Evolutionary conservation across 2,113 vertebrate genomes (phyloP), one percentile per base, ranked within the genome.

Genomic region (Bungarus multicinctus): DNA sequence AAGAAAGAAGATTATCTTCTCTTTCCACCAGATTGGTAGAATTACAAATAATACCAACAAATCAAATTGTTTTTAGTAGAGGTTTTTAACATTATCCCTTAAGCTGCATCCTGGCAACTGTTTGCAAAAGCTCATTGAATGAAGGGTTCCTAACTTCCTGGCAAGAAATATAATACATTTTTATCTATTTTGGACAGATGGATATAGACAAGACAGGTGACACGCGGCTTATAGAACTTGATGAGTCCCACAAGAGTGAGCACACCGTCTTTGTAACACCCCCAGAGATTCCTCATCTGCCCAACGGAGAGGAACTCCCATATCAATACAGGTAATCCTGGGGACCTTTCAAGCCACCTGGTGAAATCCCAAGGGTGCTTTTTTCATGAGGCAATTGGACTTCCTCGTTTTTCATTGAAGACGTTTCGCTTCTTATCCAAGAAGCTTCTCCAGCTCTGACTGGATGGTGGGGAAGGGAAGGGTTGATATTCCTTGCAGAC

Each of bases 181-280:
- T 89, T 8, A 91, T 88, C 34, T 23, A 3, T 43, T 52, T 0
- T 54, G 20, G 97, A 39, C 96, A 99, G 99, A 98, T 99, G 93
- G 99, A 99, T 96, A 97, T 94, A 54, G 99, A 99, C 90, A 98
- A 97, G 95, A 98, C 94, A 20, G 98, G 99, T 94, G 99, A 99
- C 92, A 97, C 97, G 7, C 97, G 98, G 74, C 98, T 99, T 57
- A 99, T 99, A 89, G 99, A 99, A 95, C 97, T 99, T 97, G 99
- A 99, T 95, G 99, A 99, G 90, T 99, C 99, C 20, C 98, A 99
- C 97, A 98, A 97, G 97, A 99, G 99, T 25, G 99, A 99, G 96
- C 99, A 99, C 95, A 99, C 99, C 0, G 99, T 99, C 92, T 99
- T 99, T 93, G 98, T 99, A 96, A 99, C 99, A 50, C 99, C 99